Base-by-base conservation (phyloP, 2,888 invertebrate genomes). In the Lamproptera curius region DNA sequence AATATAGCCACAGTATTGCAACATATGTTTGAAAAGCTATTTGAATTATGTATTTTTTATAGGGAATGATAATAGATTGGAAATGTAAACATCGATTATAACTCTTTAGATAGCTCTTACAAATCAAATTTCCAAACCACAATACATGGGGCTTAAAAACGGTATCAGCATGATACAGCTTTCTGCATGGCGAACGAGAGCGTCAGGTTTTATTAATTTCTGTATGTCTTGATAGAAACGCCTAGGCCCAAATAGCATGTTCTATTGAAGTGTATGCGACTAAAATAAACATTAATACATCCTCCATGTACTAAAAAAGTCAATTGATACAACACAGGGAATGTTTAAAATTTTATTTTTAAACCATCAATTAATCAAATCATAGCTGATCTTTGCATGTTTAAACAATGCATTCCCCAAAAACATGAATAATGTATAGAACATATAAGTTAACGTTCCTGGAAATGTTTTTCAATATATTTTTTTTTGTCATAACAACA, bases 131-230 rank as follows among this genome's bases (percentile, higher is more conserved):
- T 53, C 43, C 26, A 45, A 51, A 50, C 50, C 48, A 16, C 42
- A 43, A 55, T 51, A 59, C 42, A 42, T 53, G 52, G 61, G 60
- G 64, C 67, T 65, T 65, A 55, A 68, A n/a, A 73, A 67, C 67
- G 67, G 76, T 76, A 78, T 73, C 75, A 84, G 87, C 87, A 87
- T 87, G 87, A 78, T 70, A 76, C 77, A 77, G 87, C 87, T 87
- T 87, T 72, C 76, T 85, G 87, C 87, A 87, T 87, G 87, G 85
- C 84, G 82, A 83, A 84, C 77, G 69, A 74, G 62, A 73, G 64
- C 71, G 75, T 83, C 83, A 83, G 73, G 70, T 77, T 86, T 80
- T 76, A 75, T 77, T 73, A 71, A 70, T 83, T 81, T 78, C 67
- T 85, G 82, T 83, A 80, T 31, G 28, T 11, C 80, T 34, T 23